Percentiles rank a stretch among this genome's conserved stretches.
Evolutionary conservation across 2,113 vertebrate species (phyloP).

Genomic region (Mormyrus lacerda): DNA sequence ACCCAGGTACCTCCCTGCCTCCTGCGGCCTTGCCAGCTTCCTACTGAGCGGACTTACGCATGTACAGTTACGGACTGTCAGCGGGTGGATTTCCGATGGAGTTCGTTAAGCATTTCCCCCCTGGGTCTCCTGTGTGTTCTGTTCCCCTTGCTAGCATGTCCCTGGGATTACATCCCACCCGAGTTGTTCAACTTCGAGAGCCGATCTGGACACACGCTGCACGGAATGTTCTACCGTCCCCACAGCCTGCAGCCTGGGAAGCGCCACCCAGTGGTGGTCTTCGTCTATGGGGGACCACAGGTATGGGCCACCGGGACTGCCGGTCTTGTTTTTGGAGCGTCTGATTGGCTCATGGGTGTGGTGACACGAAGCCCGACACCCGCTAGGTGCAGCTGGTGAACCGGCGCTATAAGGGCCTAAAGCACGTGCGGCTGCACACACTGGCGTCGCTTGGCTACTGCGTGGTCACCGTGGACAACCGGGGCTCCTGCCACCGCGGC

Average conservation of each 20-base stretch:
- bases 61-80: background rate
- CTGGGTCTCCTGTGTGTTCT: background rate
- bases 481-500: slow-evolving; percentile 70
- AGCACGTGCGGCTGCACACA: slow-evolving; percentile 68
- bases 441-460: slow-evolving; percentile 69
- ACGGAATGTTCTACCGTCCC: slow-evolving; percentile 72
- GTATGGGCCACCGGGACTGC: slow-evolving; percentile 33
- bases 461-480: slow-evolving; percentile 68
- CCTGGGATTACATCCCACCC: slow-evolving; percentile 64
- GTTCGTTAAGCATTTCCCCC: background rate
- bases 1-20: slow-evolving; percentile 52
- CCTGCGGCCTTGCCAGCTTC: background rate
- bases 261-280: slow-evolving; percentile 70
- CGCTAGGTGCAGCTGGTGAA: slow-evolving; percentile 70
- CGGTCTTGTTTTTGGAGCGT: background rate
- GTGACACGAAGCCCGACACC: background rate
- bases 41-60: background rate
- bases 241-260: slow-evolving; percentile 62
- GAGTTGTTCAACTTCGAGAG: slow-evolving; percentile 70
- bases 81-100: background rate
- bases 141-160: slow-evolving; percentile 50
- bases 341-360: background rate
- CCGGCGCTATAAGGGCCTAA: slow-evolving; percentile 74
- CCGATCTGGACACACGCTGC: slow-evolving; percentile 56
- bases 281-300: slow-evolving; percentile 73